Evolutionary conservation across 2,888 invertebrate species (phyloP), one percentile per base, ranked within the genome.

Genomic region (Dorcus parallelipipedus): DNA sequence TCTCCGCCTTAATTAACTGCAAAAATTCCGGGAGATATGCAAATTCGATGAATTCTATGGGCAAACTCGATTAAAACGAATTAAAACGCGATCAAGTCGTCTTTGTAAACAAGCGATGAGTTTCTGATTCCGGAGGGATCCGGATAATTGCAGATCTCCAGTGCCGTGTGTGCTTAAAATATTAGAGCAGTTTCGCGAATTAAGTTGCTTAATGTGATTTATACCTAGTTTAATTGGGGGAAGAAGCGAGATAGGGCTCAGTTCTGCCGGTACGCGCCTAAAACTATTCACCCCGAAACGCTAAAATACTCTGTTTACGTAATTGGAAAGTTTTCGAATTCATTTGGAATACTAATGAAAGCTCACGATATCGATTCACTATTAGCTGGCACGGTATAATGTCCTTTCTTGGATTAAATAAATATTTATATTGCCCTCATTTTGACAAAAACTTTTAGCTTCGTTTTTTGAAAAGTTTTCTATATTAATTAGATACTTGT

Each of bases 121-220:
- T 67, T 65, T 67, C 66, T 66, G 69, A 71, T 69, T 66, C 63
- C 66, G 64, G 54, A 40, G 59, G 54, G 59, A 64, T 68, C 65
- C 57, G 64, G 63, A 64, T 66, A 59, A 64, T 67, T 66, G 64
- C 63, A 58, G 62, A 64, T 62, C 65, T 53, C 59, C 54, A 52
- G 55, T 56, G 62, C 61, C 62, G 61, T 68, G 65, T 64, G 67
- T 72, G 70, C 70, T 70, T 70, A 72, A 72, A 71, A 71, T 70
- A 72, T 73, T 71, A 70, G 68, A 68, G 67, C 67, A 66, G 66
- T 67, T 67, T 61, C 58, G 52, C 58, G 67, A 69, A 71, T 68
- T 71, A 69, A 69, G 69, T 69, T 69, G 65, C 65, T 66, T 69
- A 70, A 70, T 69, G 68, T 72, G 71, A 73, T 73, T 73, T 72